Evolutionary conservation across 1,140 invertebrate species (phyloP), one percentile per base, ranked within the genome.

Genomic region (Cataglyphis hispanica): DNA sequence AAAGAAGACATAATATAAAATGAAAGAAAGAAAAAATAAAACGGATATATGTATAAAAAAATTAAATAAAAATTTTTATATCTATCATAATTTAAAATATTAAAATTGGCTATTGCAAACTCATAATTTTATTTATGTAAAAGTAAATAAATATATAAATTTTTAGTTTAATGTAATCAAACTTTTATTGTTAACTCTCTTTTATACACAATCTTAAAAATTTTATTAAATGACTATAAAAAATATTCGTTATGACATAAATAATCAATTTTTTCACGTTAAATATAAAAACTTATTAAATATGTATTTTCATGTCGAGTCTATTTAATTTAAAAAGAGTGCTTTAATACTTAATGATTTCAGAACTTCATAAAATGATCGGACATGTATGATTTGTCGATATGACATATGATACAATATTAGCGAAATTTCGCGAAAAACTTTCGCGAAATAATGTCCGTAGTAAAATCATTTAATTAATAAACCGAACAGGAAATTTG

Each of bases 281-380:
- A 11, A 5, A 70, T 19, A 81, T 58, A 70, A 80, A 72, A 58
- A 60, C 0, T 46, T 58, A 72, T n/a, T 81, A 60, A 69, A 81
- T 58, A 13, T 7, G 5, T 43, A 31, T 40, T 77, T 77, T 77
- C 46, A 77, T 25, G 8, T n/a, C 4, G 11, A 70, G 11, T 72
- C 1, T 1, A 37, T 74, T 34, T 8, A 60, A 72, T 74, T 2
- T 34, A 64, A 72, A 31, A 22, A 56, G 16, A 25, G 4, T 50
- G 27, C 16, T 16, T 58, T 31, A 16, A 25, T 25, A 13, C 34
- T 61, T 19, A 72, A 80, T 22, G 19, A 69, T 80, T 60, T 46
- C 19, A 46, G 19, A 43, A 40, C 8, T n/a, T 19, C n/a, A 11
- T 61, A 83, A 72, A 83, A 83, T 19, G 19, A 25, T 22, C 16